Conservation (phyloP, 1,140 invertebrate species). For the Anastrepha ludens region DNA sequence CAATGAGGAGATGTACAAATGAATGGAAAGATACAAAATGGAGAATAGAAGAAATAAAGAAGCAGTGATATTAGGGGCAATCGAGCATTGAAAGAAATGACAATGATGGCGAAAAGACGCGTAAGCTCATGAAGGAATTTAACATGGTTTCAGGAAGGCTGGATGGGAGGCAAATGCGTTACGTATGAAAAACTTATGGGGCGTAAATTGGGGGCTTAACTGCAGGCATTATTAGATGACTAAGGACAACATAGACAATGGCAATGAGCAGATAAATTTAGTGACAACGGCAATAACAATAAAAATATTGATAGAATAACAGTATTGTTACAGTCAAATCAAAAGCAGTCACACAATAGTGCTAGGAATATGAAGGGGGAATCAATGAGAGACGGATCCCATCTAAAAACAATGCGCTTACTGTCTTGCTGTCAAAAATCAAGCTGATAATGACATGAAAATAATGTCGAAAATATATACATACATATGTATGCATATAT, state of each 20-base stretch:
- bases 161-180: not conserved
- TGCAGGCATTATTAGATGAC: slow-evolving; percentile 7
- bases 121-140: not conserved
- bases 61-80: too few relatives aligned
- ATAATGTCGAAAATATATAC: not conserved
- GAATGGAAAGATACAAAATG: too few relatives aligned
- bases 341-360: not conserved
- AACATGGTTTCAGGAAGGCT: not conserved
- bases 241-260: not conserved
- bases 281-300: not conserved
- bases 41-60: too few relatives aligned
- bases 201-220: slow-evolving; percentile 35
- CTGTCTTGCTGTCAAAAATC: slow-evolving; percentile 20
- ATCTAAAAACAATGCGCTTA: not conserved
- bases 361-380: too few relatives aligned
- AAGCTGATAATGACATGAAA: slow-evolving; percentile 42
- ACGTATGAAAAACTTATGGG: slow-evolving; percentile 30
- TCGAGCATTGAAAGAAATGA: not conserved
- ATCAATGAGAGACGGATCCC: not conserved
- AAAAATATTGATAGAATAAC: not conserved
- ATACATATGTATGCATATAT: not conserved
- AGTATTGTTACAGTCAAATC: not conserved
- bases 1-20: too few relatives aligned
- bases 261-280: not conserved
- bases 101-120: not conserved